phyloP scores from a whole-genome alignment of 2,797 vertebrate genomes.

The Pampus argenteus region DNA sequence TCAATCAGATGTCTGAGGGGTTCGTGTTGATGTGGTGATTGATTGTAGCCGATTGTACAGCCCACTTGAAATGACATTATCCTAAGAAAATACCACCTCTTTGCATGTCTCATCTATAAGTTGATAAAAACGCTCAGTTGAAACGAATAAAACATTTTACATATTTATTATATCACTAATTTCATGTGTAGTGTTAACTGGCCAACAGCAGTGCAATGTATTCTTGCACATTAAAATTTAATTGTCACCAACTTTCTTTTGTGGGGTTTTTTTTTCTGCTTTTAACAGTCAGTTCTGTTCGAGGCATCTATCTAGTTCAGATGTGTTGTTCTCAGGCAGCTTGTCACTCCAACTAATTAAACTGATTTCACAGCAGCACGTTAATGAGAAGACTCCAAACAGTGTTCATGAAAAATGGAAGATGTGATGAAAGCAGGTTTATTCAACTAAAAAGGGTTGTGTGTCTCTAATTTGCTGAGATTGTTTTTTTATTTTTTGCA shows the following conservation, averaged over 20 bases:
- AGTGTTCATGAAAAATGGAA: background rate
- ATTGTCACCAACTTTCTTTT: background rate
- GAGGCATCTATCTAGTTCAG: background rate
- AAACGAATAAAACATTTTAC: background rate
- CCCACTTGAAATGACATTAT: background rate
- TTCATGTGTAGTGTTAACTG: background rate
- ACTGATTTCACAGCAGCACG: background rate
- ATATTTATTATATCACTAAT: background rate
- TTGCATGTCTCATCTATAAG: background rate
- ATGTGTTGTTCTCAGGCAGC: conserved; percentile 10
- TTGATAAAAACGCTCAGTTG: background rate
- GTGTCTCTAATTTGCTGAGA: background rate
- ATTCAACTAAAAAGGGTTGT: background rate
- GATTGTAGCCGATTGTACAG: conserved; percentile 2
- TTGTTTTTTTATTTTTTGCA: background rate
- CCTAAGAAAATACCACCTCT: background rate
- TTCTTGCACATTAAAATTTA: background rate
- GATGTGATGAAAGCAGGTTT: background rate
- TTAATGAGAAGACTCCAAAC: background rate
- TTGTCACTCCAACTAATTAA: conserved; percentile 5
- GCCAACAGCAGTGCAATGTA: background rate
- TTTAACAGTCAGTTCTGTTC: background rate
- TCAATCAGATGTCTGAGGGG: background rate
- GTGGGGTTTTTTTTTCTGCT: background rate
- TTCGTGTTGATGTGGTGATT: background rate